Percentiles rank a stretch among this genome's conserved stretches.
These are phyloP conservation scores for Biston betularia DNA, from an alignment of 2,888 invertebrate species.

Conservation along the genomic window DNA sequence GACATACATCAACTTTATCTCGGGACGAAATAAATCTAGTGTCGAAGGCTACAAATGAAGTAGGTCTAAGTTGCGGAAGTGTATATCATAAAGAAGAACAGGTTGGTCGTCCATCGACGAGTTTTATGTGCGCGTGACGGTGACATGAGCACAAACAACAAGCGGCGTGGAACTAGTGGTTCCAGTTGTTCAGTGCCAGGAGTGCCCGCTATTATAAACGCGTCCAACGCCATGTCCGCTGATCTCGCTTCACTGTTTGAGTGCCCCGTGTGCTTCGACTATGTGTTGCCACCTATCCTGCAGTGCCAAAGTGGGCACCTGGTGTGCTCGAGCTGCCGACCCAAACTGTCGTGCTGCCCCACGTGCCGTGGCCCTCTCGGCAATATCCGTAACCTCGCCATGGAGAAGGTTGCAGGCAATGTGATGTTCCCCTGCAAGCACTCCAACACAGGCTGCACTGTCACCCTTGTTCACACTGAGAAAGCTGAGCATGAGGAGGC, in stretches of 20 bases:
- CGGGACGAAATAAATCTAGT: constrained; percentile 75
- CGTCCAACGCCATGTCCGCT: constrained; percentile 90
- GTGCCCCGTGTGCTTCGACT: constrained; percentile 99
- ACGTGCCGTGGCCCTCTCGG: constrained; percentile 98
- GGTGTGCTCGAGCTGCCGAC: constrained; percentile 98
- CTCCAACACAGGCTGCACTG: constrained; percentile 97
- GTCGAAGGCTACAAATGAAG: constrained; percentile 81
- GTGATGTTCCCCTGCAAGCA: constrained; percentile 99
- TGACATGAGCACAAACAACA: constrained; percentile 86
- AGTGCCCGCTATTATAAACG: constrained; percentile 84
- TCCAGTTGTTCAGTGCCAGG: constrained; percentile 84
- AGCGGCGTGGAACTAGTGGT: constrained; percentile 84
- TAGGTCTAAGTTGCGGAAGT: constrained; percentile 50
- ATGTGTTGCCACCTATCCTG: constrained; percentile 99
- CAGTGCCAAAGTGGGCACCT: constrained; percentile 99
- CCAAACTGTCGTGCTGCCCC: constrained; percentile 98
- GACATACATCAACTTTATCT: constrained; percentile 68
- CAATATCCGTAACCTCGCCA: constrained; percentile 99
- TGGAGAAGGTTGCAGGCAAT: constrained; percentile 99
- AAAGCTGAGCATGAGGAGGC: constrained; percentile 99
- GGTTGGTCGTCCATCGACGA: constrained; percentile 71
- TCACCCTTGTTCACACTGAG: constrained; percentile 97
- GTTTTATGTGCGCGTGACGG: constrained; percentile 79
- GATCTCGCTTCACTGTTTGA: constrained; percentile 97
- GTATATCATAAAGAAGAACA: constrained; percentile 53